Conservation (phyloP, 2,113 vertebrate genomes). For the Candoia aspera region DNA sequence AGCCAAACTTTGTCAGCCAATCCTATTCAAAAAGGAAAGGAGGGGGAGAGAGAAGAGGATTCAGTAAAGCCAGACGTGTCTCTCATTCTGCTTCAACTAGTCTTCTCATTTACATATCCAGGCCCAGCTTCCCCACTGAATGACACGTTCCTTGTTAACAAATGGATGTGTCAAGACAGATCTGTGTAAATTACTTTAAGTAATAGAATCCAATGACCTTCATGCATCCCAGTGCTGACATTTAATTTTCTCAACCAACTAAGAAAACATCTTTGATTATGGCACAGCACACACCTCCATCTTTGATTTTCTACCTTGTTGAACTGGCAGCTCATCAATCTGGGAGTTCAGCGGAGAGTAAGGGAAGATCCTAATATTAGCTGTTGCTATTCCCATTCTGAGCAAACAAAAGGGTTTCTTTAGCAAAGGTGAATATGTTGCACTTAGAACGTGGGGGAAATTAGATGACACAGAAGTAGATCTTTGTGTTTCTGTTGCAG, state of each 20-base stretch:
- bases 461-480: too few relatives aligned
- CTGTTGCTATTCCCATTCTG: not conserved
- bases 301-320: not conserved
- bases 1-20: constrained; percentile 95
- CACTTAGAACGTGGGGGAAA: not conserved
- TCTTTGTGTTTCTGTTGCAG: too few relatives aligned
- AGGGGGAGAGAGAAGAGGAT: rapidly evolving
- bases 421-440: too few relatives aligned
- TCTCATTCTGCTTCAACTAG: not conserved
- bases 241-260: constrained; percentile 31
- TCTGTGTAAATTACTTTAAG: constrained; percentile 29
- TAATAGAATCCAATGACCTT: constrained; percentile 15
- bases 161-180: not conserved
- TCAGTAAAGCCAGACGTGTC: not conserved
- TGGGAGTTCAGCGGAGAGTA: too few relatives aligned
- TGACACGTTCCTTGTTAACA: not conserved
- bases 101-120: not conserved
- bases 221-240: constrained; percentile 25
- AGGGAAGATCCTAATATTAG: not conserved
- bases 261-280: not conserved
- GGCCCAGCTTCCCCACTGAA: rapidly evolving
- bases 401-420: not conserved
- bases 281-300: rapidly evolving
- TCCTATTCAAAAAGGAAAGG: constrained; percentile 75
- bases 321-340: not conserved